Base-by-base conservation (phyloP, 1,140 invertebrate genomes). In the Drosophila equinoxialis region DNA sequence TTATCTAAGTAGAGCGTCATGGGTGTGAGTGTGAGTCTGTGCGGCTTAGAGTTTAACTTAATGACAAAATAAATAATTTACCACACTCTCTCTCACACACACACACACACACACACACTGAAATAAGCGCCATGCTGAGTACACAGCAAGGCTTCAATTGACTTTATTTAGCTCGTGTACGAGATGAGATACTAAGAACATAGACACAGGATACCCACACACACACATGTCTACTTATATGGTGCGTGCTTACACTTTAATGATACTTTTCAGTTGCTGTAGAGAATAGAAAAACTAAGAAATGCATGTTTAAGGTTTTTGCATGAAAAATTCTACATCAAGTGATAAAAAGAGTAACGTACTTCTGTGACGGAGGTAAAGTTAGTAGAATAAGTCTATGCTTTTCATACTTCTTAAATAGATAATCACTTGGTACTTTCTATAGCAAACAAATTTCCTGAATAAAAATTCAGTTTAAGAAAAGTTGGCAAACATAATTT, bases 51-150 rank as follows among this genome's bases (percentile, higher is more conserved):
- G 84, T 84, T 84, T 72, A 75, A 65, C 80, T 89, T 89, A 89
- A 89, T 87, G 84, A 89, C 84, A 89, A 89, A 89, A 89, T 89
- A 89, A 89, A 89, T 89, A 89, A 87, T 87, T 89, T 87, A 77
- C 65, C 69, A 30, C 81, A 77, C 61, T 57, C 55, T 17, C 20
- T 59, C 64, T 30, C 60, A 48, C 35, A 67, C 10, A 66, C 60
- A 55, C 60, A 48, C 35, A 67, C 10, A 66, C 60, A 55, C 66
- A 62, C 61, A 30, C 74, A 74, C 30, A 6, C 30, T 30, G 30
- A 30, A 6, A 30, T 30, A 74, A 57, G 65, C 72, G 58, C 23
- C 73, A 37, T 26, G 61, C 39, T 45, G 61, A 45, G 41, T 30
- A 45, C 39, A 26, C 39, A 48, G 14, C 66, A 61, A 70, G 66